Evolutionary conservation across 2,888 invertebrate genomes (phyloP), one percentile per base, ranked within the genome.

Genomic region (Gordius sp.): DNA sequence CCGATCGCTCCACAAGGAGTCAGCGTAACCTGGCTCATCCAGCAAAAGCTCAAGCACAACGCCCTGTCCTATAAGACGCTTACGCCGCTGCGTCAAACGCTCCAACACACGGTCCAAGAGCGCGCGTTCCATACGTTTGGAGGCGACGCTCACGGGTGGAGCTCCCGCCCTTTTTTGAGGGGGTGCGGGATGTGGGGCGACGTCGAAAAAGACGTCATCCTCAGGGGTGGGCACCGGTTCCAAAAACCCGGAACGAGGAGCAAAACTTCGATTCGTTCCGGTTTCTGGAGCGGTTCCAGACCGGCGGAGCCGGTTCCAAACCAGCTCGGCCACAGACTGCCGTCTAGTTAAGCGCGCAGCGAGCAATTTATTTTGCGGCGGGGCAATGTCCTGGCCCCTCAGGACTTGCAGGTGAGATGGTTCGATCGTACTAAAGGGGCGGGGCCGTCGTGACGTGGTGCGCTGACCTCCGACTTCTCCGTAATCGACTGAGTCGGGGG

Each of bases 31-130:
- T 23, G n/a, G n/a, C n/a, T 13, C 8, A 47, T 47, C 47, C 8
- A 18, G 8, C 4, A 47, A n/a, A 20, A 47, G 13, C 4, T 47
- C 47, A 13, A 47, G 8, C 8, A 47, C 16, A 4, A 47, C 20
- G 20, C 47, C 47, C 23, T 47, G 47, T 18, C 47, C 47, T 8
- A 47, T 47, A 20, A n/a, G 20, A 4, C 47, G 13, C 20, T 47
- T 47, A 47, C 20, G n/a, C n/a, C n/a, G n/a, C n/a, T n/a, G n/a
- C n/a, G n/a, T n/a, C n/a, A n/a, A n/a, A n/a, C n/a, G n/a, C n/a
- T n/a, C n/a, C 66, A 81, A 79, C 65, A 80, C 74, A 63, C 78
- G 74, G 55, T 82, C 82, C 57, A 82, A 75, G 69, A n/a, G n/a
- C n/a, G n/a, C n/a, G n/a, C n/a, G n/a, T n/a, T n/a, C n/a, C n/a